Evolutionary conservation across 2,888 invertebrate genomes (phyloP).

Genomic region (Trachelus troglodyta): DNA sequence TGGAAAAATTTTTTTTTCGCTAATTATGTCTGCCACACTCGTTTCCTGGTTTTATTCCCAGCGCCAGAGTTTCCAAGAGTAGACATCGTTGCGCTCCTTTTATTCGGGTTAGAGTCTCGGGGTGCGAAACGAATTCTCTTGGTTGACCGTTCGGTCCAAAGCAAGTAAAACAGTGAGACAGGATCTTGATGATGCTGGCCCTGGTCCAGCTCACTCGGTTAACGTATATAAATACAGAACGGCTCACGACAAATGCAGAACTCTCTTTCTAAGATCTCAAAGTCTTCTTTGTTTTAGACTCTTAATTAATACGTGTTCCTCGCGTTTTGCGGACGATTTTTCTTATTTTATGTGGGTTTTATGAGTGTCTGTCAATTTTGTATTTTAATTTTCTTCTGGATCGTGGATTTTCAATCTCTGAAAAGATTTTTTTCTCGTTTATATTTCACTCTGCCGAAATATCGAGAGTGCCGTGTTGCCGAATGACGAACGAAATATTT

Average conservation of each 20-base stretch:
- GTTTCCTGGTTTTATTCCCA: background rate
- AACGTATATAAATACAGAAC: conserved; percentile 47
- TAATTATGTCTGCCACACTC: background rate
- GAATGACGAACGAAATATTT: background rate
- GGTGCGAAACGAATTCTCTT: conserved; percentile 15
- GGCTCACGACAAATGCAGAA: conserved; percentile 39
- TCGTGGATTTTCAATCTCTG: background rate
- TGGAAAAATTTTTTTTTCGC: background rate
- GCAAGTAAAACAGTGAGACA: conserved; percentile 21
- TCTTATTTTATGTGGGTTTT: background rate
- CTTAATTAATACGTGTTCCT: background rate
- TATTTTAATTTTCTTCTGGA: background rate
- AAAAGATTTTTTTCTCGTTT: background rate
- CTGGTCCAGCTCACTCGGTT: conserved; percentile 41
- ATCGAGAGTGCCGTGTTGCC: background rate
- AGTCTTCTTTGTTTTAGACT: conserved; percentile 6
- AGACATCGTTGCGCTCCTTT: background rate
- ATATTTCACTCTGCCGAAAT: background rate
- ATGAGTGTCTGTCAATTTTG: fast-evolving
- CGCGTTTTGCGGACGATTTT: too few species aligned
- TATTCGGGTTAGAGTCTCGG: background rate
- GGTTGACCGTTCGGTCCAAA: conserved; percentile 24
- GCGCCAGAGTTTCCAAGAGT: background rate
- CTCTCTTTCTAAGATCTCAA: conserved; percentile 13
- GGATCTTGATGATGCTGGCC: conserved; percentile 35